Conservation (phyloP, 2,797 vertebrate genomes). For the Malurus leucopterus region DNA sequence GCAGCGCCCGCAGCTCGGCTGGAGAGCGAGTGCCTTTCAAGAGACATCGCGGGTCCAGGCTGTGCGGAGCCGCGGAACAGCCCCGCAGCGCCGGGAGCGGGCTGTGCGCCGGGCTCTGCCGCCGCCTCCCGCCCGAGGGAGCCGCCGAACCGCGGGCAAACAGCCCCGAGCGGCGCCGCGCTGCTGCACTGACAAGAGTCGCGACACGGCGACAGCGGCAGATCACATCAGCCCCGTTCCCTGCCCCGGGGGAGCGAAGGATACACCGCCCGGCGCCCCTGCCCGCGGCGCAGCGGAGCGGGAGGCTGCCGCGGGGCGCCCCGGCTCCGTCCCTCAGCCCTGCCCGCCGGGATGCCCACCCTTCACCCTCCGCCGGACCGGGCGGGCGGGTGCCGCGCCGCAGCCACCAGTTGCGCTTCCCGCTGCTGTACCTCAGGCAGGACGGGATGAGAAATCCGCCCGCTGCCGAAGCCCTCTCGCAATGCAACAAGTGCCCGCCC, state of each 20-base stretch:
- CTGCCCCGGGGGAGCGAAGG: background rate
- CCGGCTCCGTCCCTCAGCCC: background rate
- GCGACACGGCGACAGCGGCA: background rate
- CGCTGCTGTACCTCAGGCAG: background rate
- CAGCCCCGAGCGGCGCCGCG: background rate
- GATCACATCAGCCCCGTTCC: background rate
- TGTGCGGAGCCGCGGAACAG: background rate
- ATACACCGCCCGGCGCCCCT: background rate
- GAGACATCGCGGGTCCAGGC: background rate
- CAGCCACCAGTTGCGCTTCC: constrained; percentile 47
- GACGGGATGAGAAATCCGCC: background rate
- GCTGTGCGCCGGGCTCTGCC: background rate
- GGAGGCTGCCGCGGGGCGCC: background rate
- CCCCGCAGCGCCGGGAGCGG: background rate
- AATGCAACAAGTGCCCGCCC: constrained; percentile 36
- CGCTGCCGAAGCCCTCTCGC: background rate
- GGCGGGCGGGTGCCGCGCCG: background rate
- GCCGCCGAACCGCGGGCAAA: background rate
- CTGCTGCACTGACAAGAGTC: background rate
- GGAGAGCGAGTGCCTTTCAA: background rate
- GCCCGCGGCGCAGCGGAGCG: background rate
- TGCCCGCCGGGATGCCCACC: background rate
- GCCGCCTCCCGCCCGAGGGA: background rate
- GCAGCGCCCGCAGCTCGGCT: background rate
- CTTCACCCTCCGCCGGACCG: background rate